phyloP scores from a whole-genome alignment of 2,113 vertebrate genomes.

The Alces alces region DNA sequence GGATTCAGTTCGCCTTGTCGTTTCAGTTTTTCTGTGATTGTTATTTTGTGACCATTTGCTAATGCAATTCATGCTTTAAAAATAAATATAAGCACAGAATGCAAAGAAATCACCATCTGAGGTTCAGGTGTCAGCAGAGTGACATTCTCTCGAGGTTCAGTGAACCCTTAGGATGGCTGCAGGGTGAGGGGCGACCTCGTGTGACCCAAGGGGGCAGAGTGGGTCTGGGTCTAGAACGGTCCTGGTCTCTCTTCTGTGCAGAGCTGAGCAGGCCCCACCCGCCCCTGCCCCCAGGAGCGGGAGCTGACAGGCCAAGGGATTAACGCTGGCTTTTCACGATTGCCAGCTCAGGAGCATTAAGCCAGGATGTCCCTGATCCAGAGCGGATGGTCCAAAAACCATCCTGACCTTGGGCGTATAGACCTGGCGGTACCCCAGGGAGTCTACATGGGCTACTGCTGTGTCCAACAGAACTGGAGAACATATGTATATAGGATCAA shows the following conservation, averaged over 20 bases:
- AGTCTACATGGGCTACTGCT: accelerated
- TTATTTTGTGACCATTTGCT: background rate
- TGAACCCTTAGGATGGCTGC: accelerated
- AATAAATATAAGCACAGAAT: background rate
- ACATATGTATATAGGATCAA: background rate
- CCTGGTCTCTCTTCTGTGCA: conserved; percentile 75
- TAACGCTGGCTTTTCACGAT: conserved; percentile 74
- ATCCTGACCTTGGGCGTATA: background rate
- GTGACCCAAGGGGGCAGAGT: accelerated
- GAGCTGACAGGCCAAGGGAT: conserved; percentile 32
- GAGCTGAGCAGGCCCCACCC: conserved; percentile 58
- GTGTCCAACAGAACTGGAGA: background rate
- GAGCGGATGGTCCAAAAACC: conserved; percentile 66
- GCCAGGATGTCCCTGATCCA: conserved; percentile 47
- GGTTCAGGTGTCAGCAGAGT: too few relatives aligned
- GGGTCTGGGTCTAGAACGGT: conserved; percentile 47
- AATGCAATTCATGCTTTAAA: background rate
- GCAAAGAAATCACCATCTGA: background rate
- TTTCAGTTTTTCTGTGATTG: background rate
- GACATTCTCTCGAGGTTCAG: accelerated
- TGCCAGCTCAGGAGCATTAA: conserved; percentile 69
- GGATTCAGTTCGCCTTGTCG: background rate
- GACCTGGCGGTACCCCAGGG: background rate
- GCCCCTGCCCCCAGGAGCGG: background rate
- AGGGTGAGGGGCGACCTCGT: accelerated